These are phyloP conservation scores for Pantherophis alleghaniensis DNA, from an alignment of 2,797 vertebrate species.

Conservation along the genomic window DNA sequence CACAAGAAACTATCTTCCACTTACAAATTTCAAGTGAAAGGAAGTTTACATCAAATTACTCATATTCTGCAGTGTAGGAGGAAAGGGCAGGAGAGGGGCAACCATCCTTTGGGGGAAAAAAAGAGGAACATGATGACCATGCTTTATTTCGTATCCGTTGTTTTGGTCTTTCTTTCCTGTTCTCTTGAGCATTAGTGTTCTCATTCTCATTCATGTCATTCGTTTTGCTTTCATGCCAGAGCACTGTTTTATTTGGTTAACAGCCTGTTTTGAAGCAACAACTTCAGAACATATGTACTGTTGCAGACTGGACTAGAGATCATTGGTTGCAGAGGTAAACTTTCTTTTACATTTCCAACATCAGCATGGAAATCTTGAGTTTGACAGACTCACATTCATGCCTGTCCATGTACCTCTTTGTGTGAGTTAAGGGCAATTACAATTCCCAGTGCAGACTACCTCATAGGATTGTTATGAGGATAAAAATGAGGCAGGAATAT, in stretches of 20 bases:
- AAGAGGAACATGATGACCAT: not conserved
- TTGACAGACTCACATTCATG: not conserved
- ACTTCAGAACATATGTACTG: not conserved
- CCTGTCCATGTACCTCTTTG: not conserved
- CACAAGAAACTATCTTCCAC: not conserved
- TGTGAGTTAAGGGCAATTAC: not conserved
- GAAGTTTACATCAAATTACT: not conserved
- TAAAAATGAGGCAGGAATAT: not conserved
- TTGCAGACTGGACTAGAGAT: not conserved
- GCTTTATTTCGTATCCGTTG: not conserved
- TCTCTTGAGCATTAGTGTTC: conserved; percentile 23
- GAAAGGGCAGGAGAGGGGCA: not conserved
- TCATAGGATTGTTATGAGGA: not conserved
- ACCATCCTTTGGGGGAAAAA: not conserved
- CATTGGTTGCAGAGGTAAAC: not conserved
- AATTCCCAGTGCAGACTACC: not conserved
- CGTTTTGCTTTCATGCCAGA: conserved; percentile 26
- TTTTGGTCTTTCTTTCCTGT: conserved; percentile 20
- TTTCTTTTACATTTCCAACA: conserved; percentile 18
- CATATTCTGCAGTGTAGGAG: not conserved
- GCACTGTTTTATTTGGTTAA: conserved; percentile 26
- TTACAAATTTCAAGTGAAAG: not conserved
- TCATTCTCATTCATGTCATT: conserved; percentile 27
- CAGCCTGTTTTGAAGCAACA: conserved; percentile 1
- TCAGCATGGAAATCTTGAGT: not conserved